Conservation (phyloP, 2,888 invertebrate species). For the Pachymerium ferrugineum region DNA sequence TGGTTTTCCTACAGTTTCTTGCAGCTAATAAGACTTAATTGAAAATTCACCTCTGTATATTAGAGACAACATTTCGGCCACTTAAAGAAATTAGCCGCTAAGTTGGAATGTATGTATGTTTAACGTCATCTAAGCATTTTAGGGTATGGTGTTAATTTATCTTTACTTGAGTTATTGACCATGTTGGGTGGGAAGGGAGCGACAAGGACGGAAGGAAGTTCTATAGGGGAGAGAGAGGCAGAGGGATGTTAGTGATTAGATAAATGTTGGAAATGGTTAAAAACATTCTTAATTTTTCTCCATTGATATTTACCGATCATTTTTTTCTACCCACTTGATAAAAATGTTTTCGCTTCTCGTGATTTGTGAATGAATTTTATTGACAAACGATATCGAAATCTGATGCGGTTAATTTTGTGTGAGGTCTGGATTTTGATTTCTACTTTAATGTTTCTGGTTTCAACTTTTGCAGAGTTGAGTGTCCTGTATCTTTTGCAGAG, state of each 20-base stretch:
- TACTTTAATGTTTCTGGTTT: too few relatives aligned
- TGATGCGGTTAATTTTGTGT: constrained; percentile 1
- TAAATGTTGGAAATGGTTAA: constrained; percentile 20
- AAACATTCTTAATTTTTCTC: not conserved
- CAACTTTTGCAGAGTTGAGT: constrained; percentile 14
- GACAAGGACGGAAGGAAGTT: constrained; percentile 16
- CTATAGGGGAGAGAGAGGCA: not conserved
- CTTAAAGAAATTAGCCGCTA: not conserved
- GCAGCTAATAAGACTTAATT: too few relatives aligned
- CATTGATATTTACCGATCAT: not conserved
- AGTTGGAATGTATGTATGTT: not conserved
- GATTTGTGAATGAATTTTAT: constrained; percentile 24
- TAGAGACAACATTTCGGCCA: too few relatives aligned
- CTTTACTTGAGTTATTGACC: constrained; percentile 18
- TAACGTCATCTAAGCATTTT: not conserved
- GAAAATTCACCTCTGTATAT: too few relatives aligned
- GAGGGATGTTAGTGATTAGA: constrained; percentile 24
- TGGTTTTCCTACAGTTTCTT: too few relatives aligned
- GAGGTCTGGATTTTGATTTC: constrained; percentile 22
- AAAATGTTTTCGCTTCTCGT: not conserved
- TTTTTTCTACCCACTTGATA: not conserved
- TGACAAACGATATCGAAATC: constrained; percentile 17
- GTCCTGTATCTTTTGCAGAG: constrained; percentile 21
- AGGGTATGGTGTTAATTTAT: constrained; percentile 7
- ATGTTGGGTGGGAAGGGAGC: constrained; percentile 7